These are phyloP conservation scores for Neodiprion virginianus DNA, from an alignment of 1,140 invertebrate genomes.

Conservation along the genomic window DNA sequence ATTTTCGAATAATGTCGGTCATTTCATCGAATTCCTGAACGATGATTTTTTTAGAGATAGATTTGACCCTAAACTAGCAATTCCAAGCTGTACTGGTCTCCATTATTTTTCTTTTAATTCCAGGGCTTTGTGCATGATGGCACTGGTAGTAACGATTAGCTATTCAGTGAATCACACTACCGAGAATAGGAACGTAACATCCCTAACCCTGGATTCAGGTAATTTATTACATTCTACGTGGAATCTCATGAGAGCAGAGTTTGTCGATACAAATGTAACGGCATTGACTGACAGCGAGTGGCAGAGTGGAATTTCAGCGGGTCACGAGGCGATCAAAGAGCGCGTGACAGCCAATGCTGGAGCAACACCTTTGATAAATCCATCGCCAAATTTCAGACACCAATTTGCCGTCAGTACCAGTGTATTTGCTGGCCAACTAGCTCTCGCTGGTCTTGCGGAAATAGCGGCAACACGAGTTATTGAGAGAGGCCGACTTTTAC, in stretches of 20 bases:
- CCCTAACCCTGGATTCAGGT: constrained; percentile 15
- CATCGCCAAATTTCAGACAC: constrained; percentile 72
- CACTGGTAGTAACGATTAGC: constrained; percentile 62
- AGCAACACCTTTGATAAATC: constrained; percentile 55
- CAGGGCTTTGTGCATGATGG: constrained; percentile 58
- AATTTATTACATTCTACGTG: constrained; percentile 34
- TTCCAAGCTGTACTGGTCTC: no score
- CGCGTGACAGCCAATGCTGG: constrained; percentile 64
- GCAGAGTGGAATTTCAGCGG: constrained; percentile 51
- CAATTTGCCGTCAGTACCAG: constrained; percentile 71
- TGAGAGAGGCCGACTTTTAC: constrained; percentile 43
- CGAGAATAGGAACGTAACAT: constrained; percentile 26
- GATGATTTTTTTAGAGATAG: no score
- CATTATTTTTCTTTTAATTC: constrained; percentile 29
- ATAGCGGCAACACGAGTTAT: constrained; percentile 70
- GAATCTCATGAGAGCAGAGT: constrained; percentile 31
- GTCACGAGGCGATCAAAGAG: constrained; percentile 62
- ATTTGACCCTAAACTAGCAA: no score
- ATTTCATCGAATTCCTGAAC: no score
- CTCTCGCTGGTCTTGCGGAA: constrained; percentile 69
- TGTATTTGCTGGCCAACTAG: constrained; percentile 64
- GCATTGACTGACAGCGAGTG: constrained; percentile 48
- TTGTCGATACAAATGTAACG: constrained; percentile 17
- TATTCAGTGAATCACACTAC: constrained; percentile 58
- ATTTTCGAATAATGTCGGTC: no score